These are phyloP conservation scores for Chelmon rostratus DNA, from an alignment of 2,797 vertebrate species.

Conservation along the genomic window DNA sequence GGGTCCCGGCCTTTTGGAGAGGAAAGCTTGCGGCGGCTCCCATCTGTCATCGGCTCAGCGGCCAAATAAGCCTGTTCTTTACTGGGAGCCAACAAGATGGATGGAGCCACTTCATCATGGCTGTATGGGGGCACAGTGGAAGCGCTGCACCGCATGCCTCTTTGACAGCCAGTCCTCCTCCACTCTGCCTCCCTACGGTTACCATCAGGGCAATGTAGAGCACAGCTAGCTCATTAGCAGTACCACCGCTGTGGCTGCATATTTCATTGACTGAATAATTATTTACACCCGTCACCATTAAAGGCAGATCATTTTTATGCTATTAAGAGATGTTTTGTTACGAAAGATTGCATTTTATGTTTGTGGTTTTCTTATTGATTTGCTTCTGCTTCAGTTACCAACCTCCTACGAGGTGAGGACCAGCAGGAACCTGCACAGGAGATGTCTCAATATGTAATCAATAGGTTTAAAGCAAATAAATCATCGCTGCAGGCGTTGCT, in stretches of 20 bases:
- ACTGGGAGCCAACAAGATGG: slow-evolving; percentile 72
- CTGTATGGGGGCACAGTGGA: slow-evolving; percentile 60
- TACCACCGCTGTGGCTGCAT: slow-evolving; percentile 27
- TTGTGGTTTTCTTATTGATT: neutral
- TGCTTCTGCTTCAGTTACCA: neutral
- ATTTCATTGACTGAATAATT: slow-evolving; percentile 52
- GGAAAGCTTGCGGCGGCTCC: slow-evolving; percentile 65
- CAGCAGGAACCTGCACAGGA: neutral
- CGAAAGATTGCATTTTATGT: neutral
- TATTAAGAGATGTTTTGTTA: neutral
- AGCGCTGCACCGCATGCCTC: slow-evolving; percentile 56
- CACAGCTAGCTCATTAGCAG: slow-evolving; percentile 64
- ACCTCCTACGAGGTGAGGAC: neutral
- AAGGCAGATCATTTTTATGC: slow-evolving; percentile 16
- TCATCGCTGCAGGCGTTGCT: neutral
- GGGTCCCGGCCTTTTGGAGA: slow-evolving; percentile 69
- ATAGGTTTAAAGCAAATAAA: neutral
- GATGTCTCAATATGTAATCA: neutral
- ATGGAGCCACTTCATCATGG: slow-evolving; percentile 75
- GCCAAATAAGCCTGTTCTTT: slow-evolving; percentile 73
- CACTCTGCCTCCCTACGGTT: slow-evolving; percentile 52
- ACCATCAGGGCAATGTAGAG: slow-evolving; percentile 56
- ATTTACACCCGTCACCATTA: slow-evolving; percentile 33
- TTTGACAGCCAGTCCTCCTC: slow-evolving; percentile 66
- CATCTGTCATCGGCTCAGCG: slow-evolving; percentile 74